Conservation (phyloP, 2,113 vertebrate species). For the Sceloporus undulatus region DNA sequence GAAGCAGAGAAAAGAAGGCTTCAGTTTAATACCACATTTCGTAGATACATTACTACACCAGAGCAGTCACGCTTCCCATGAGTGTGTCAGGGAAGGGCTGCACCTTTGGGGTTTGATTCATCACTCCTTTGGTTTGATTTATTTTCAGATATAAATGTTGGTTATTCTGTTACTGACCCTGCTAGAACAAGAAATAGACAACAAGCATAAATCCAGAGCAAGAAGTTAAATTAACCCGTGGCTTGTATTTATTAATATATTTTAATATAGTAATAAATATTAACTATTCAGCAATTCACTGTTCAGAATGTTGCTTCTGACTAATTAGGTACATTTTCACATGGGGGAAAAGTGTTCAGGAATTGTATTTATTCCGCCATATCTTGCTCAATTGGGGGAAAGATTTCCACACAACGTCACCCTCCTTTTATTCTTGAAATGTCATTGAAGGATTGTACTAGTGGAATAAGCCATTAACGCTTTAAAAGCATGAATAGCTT, state of each 20-base stretch:
- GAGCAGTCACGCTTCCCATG: background rate
- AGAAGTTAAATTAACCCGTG: slow-evolving; percentile 1
- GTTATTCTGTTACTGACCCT: background rate
- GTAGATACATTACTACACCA: background rate
- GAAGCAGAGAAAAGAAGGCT: background rate
- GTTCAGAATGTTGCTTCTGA: too few relatives aligned
- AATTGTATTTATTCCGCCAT: too few relatives aligned
- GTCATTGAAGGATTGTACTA: too few relatives aligned
- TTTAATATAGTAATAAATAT: background rate
- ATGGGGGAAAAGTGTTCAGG: too few relatives aligned
- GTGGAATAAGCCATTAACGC: too few relatives aligned
- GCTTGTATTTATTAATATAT: background rate
- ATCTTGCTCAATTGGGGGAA: too few relatives aligned
- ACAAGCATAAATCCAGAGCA: background rate
- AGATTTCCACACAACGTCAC: too few relatives aligned
- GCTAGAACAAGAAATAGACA: background rate
- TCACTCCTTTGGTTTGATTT: slow-evolving; percentile 8
- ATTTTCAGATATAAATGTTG: slow-evolving; percentile 1
- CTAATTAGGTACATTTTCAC: too few relatives aligned
- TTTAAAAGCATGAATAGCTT: too few relatives aligned
- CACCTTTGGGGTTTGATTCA: slow-evolving; percentile 1
- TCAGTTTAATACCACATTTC: background rate
- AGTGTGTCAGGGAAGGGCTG: background rate
- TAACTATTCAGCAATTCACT: too few relatives aligned
- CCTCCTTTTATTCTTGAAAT: too few relatives aligned